Conservation (phyloP, 2,888 invertebrate genomes). For the Phasia obesa region DNA sequence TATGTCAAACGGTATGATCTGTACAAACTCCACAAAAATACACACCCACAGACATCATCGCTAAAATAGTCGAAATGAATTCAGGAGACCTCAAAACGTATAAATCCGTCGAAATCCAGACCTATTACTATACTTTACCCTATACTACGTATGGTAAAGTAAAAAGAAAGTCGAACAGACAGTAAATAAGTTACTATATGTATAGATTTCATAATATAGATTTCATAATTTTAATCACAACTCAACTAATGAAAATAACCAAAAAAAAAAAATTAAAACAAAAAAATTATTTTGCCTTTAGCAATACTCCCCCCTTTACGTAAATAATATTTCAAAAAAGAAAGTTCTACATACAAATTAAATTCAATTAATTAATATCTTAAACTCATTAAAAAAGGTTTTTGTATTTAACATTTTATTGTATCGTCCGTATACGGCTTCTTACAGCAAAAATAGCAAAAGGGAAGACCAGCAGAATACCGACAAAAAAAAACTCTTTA, state of each 20-base stretch:
- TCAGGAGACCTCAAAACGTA: too few species aligned
- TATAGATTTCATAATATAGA: too few species aligned
- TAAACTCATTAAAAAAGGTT: slow-evolving; percentile 69
- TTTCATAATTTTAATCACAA: slow-evolving; percentile 21
- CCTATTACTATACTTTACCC: too few species aligned
- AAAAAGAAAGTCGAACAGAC: too few species aligned
- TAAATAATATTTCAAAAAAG: background rate
- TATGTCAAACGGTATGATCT: too few species aligned
- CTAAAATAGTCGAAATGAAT: too few species aligned
- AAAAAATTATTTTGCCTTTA: background rate
- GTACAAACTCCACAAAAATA: too few species aligned
- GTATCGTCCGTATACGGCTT: slow-evolving; percentile 2
- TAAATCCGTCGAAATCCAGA: too few species aligned
- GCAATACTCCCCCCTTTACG: background rate
- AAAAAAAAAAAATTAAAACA: too few species aligned
- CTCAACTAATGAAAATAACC: background rate
- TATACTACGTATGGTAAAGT: too few species aligned
- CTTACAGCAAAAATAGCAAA: background rate
- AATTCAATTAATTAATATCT: slow-evolving; percentile 71
- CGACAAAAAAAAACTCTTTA: slow-evolving; percentile 15
- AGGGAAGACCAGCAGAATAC: background rate
- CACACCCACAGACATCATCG: too few species aligned
- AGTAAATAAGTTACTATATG: too few species aligned
- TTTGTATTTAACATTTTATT: slow-evolving; percentile 21
- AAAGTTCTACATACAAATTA: slow-evolving; percentile 52